Conservation (phyloP, 2,888 invertebrate genomes). For the Diploptera punctata region DNA sequence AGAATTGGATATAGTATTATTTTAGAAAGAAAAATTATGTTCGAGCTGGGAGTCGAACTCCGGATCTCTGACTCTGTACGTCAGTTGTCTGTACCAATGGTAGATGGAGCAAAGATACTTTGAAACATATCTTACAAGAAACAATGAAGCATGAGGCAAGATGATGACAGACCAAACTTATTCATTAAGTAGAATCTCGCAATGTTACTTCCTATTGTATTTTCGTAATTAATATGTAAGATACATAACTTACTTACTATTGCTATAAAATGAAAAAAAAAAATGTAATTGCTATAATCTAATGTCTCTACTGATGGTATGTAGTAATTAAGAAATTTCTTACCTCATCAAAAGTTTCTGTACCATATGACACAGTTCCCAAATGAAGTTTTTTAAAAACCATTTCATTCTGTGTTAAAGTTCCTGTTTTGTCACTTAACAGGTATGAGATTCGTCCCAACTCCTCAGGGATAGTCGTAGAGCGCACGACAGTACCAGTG, state of each 20-base stretch:
- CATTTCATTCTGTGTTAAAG: conserved; percentile 99
- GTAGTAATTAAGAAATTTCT: conserved; percentile 50
- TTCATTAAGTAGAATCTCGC: too few species aligned
- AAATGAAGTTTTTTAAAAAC: conserved; percentile 93
- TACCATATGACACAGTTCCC: conserved; percentile 90
- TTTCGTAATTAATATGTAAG: background rate
- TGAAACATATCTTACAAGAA: too few species aligned
- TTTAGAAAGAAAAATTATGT: too few species aligned
- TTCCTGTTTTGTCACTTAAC: conserved; percentile 98
- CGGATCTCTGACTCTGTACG: too few species aligned
- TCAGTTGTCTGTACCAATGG: too few species aligned
- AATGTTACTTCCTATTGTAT: background rate
- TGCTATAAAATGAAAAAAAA: conserved; percentile 18
- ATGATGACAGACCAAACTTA: too few species aligned
- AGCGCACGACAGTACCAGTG: conserved; percentile 92
- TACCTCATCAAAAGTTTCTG: conserved; percentile 85
- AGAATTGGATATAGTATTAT: too few species aligned
- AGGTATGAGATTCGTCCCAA: conserved; percentile 95
- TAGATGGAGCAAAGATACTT: too few species aligned
- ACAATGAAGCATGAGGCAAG: too few species aligned
- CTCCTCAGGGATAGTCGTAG: conserved; percentile 99
- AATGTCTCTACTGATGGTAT: too few species aligned
- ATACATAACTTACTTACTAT: background rate
- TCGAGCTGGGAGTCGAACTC: too few species aligned
- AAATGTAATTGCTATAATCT: too few species aligned